phyloP scores from a whole-genome alignment of 2,888 invertebrate species.

The Dorcus parallelipipedus region DNA sequence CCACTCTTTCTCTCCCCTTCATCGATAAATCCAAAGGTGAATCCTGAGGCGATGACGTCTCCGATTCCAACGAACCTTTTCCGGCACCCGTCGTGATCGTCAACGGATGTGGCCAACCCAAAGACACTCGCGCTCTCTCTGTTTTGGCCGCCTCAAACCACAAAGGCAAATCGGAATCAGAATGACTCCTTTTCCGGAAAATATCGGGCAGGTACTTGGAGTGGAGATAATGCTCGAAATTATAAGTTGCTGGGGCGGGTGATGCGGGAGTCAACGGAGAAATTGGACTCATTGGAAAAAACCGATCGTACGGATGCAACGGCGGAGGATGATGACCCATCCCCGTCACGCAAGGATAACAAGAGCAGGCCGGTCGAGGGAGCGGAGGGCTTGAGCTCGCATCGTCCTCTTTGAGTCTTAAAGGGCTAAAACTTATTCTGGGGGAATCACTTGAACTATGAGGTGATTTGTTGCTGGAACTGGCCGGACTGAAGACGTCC shows the following conservation, averaged over 20 bases:
- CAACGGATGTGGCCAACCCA: slow-evolving; percentile 44
- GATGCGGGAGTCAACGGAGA: slow-evolving; percentile 56
- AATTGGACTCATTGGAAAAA: slow-evolving; percentile 56
- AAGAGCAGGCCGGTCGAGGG: slow-evolving; percentile 40
- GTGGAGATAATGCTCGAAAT: slow-evolving; percentile 62
- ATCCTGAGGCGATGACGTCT: slow-evolving; percentile 66
- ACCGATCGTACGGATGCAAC: slow-evolving; percentile 50
- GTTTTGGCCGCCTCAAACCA: slow-evolving; percentile 52
- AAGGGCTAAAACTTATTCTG: slow-evolving; percentile 55
- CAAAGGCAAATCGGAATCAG: slow-evolving; percentile 62
- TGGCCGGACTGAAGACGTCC: slow-evolving; percentile 58
- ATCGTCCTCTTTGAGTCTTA: slow-evolving; percentile 54
- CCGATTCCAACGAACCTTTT: slow-evolving; percentile 54
- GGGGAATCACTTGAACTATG: slow-evolving; percentile 56
- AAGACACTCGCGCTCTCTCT: slow-evolving; percentile 43
- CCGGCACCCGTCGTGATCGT: slow-evolving; percentile 41
- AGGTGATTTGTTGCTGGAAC: slow-evolving; percentile 55
- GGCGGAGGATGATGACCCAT: slow-evolving; percentile 42
- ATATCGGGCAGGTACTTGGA: slow-evolving; percentile 63
- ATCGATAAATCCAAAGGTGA: slow-evolving; percentile 82
- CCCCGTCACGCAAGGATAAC: slow-evolving; percentile 46
- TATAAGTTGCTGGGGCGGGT: slow-evolving; percentile 55
- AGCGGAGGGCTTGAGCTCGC: slow-evolving; percentile 45
- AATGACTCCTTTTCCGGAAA: slow-evolving; percentile 60
- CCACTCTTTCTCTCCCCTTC: slow-evolving; percentile 50